Conservation (phyloP, 2,113 vertebrate genomes). For the Columba livia region DNA sequence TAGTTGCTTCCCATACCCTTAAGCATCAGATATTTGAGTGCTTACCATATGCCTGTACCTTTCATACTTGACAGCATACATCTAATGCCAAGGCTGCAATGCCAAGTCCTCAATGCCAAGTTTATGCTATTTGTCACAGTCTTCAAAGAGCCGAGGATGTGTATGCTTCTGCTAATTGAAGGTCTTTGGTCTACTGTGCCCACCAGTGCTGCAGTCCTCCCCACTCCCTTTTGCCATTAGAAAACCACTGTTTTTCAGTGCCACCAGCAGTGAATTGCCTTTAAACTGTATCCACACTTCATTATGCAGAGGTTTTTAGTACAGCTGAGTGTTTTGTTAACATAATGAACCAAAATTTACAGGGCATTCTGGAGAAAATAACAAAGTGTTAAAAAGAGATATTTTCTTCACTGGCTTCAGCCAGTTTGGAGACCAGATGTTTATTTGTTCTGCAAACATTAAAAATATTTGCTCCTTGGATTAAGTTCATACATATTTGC, state of each 20-base stretch:
- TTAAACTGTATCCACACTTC: neutral
- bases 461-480: neutral
- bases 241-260: neutral
- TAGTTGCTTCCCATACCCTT: neutral
- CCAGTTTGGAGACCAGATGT: neutral
- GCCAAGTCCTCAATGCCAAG: neutral
- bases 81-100: neutral
- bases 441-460: neutral
- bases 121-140: neutral
- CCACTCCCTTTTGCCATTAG: neutral
- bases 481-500: neutral
- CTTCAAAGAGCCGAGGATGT: neutral
- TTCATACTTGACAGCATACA: neutral
- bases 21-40: neutral
- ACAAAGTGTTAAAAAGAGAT: neutral
- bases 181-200: neutral
- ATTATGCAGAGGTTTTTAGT: neutral
- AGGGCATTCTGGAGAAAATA: neutral
- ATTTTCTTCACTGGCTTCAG: neutral
- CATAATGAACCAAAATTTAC: neutral
- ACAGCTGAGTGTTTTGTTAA: neutral
- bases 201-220: neutral
- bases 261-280: neutral
- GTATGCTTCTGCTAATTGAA: neutral
- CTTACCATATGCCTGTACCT: slow-evolving; percentile 21